phyloP scores from a whole-genome alignment of 1,140 invertebrate species.

The Tetramorium parvispinum region DNA sequence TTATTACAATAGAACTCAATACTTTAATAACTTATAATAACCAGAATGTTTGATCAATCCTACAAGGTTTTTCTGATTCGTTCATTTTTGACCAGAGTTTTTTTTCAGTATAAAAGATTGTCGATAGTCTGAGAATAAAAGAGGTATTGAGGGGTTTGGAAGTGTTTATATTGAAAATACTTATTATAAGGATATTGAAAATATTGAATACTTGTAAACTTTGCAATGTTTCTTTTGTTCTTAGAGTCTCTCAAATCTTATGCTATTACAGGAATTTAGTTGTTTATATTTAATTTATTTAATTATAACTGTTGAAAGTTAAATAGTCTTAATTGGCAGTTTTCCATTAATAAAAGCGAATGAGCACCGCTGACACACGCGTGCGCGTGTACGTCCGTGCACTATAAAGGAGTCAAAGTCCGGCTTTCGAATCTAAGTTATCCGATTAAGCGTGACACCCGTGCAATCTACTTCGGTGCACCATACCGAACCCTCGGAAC shows the following conservation, averaged over 20 bases:
- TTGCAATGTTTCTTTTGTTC: not conserved
- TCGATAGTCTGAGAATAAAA: not conserved
- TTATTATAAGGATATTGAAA: too few species aligned
- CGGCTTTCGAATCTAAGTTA: conserved; percentile 77
- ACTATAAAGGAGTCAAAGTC: conserved; percentile 73
- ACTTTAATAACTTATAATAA: too few species aligned
- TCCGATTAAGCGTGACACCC: conserved; percentile 81
- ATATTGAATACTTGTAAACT: not conserved
- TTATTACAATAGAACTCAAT: too few species aligned
- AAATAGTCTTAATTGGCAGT: conserved; percentile 47
- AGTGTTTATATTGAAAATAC: too few species aligned
- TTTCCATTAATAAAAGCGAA: conserved; percentile 17
- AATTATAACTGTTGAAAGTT: not conserved
- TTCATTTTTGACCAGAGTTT: too few species aligned
- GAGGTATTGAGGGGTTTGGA: too few species aligned
- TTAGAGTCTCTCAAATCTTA: not conserved
- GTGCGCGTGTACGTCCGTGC: conserved; percentile 18
- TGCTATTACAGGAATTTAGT: too few species aligned
- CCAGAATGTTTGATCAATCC: too few species aligned
- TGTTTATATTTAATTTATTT: conserved; percentile 2
- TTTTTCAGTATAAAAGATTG: not conserved
- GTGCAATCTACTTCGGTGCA: conserved; percentile 75
- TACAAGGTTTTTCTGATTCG: too few species aligned
- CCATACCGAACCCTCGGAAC: conserved; percentile 60
- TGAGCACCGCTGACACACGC: conserved; percentile 48